phyloP scores from a whole-genome alignment of 2,113 vertebrate species.

The Uropsilus gracilis region DNA sequence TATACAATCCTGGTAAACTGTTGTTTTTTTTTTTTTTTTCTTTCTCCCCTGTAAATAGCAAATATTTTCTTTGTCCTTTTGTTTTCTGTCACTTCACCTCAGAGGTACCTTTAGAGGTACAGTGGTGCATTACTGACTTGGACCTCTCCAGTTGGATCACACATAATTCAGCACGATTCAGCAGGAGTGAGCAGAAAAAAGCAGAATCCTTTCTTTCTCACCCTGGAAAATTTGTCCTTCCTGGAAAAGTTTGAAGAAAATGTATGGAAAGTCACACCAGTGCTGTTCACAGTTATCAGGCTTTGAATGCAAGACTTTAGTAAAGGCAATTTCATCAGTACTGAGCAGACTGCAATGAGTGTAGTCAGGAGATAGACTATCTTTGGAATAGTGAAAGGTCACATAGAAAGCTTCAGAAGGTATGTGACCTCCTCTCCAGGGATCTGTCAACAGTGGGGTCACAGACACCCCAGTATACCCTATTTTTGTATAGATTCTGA shows the following conservation, averaged over 20 bases:
- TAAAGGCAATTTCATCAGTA: background rate
- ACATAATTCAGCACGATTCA: constrained; percentile 23
- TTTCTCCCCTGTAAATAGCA: background rate
- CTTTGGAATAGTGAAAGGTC: background rate
- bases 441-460: accelerated
- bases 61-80: background rate
- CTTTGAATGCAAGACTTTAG: constrained; percentile 71
- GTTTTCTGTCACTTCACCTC: background rate
- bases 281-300: constrained; percentile 54
- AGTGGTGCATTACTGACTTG: background rate
- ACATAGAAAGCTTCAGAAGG: background rate
- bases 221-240: constrained; percentile 45
- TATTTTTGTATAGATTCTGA: background rate
- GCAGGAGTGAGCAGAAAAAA: constrained; percentile 43
- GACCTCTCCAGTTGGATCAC: constrained; percentile 29
- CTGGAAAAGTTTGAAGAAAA: constrained; percentile 47
- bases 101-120: background rate
- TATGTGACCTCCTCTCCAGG: accelerated
- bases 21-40: background rate
- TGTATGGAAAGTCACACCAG: constrained; percentile 43
- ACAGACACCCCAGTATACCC: no score
- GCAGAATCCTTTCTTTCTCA: constrained; percentile 69
- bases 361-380: background rate
- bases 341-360: background rate
- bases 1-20: background rate